These are phyloP conservation scores for Leptosomus discolor DNA, from an alignment of 2,113 vertebrate genomes.

Conservation along the genomic window DNA sequence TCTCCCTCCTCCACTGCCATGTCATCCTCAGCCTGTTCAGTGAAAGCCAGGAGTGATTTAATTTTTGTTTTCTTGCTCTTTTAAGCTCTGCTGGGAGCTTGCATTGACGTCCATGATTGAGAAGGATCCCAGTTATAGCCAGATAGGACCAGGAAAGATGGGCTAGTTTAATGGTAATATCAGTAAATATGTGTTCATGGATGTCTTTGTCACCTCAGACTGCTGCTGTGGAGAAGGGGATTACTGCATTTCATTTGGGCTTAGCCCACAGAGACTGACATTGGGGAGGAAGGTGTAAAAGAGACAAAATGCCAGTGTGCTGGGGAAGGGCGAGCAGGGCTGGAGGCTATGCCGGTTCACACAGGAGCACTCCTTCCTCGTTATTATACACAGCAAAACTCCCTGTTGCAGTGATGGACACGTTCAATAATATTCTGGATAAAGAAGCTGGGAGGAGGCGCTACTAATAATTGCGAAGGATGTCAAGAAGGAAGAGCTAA, in stretches of 20 bases:
- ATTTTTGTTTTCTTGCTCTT: background rate
- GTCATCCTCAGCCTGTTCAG: background rate
- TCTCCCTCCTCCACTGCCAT: background rate
- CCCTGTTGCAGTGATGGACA: background rate
- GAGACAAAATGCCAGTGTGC: background rate
- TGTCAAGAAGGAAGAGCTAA: background rate
- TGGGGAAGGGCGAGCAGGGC: background rate
- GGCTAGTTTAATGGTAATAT: background rate
- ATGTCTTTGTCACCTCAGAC: background rate
- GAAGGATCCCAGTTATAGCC: background rate
- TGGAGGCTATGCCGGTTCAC: rapidly evolving
- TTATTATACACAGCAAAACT: background rate
- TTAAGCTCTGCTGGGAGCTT: background rate
- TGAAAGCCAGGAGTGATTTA: background rate
- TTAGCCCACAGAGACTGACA: background rate
- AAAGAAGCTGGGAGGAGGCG: background rate
- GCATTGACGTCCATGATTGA: background rate
- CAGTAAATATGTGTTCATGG: background rate
- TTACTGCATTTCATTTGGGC: background rate
- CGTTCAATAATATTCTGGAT: background rate
- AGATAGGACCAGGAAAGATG: background rate
- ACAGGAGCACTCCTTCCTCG: background rate
- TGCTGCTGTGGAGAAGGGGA: background rate
- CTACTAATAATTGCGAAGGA: background rate
- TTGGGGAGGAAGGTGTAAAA: background rate